These are phyloP conservation scores for Chaetodon trifasciatus DNA, from an alignment of 2,797 vertebrate genomes.

Conservation along the genomic window DNA sequence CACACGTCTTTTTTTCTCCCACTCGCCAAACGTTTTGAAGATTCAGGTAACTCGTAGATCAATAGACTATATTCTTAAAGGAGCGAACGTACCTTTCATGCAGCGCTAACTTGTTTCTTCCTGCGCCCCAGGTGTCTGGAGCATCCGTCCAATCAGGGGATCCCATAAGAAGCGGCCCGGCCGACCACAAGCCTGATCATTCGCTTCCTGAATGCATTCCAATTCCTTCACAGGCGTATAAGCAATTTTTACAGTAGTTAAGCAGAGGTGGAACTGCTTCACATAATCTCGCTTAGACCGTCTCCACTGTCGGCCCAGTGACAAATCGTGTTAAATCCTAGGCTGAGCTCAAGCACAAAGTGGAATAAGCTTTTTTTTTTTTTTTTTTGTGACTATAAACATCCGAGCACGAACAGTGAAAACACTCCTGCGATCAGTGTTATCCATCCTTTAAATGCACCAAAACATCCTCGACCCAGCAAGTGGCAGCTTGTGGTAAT, in stretches of 20 bases:
- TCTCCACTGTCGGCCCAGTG: slow-evolving; percentile 82
- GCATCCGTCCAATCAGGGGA: slow-evolving; percentile 73
- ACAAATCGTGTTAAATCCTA: slow-evolving; percentile 86
- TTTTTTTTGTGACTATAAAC: slow-evolving; percentile 72
- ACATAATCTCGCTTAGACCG: slow-evolving; percentile 85
- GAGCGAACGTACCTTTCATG: slow-evolving; percentile 77
- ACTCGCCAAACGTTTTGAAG: slow-evolving; percentile 71
- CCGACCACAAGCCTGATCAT: slow-evolving; percentile 72
- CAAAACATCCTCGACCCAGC: slow-evolving; percentile 63
- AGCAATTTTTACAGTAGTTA: slow-evolving; percentile 90
- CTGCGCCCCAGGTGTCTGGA: slow-evolving; percentile 71
- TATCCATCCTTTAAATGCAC: slow-evolving; percentile 66
- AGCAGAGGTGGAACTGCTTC: slow-evolving; percentile 86
- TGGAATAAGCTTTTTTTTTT: slow-evolving; percentile 73
- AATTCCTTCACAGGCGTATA: slow-evolving; percentile 88
- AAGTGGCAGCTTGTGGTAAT: slow-evolving; percentile 67
- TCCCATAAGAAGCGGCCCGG: slow-evolving; percentile 52
- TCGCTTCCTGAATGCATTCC: slow-evolving; percentile 85
- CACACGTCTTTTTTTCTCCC: slow-evolving; percentile 43
- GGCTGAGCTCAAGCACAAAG: slow-evolving; percentile 81
- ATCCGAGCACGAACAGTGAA: slow-evolving; percentile 60
- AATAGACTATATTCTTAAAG: slow-evolving; percentile 72
- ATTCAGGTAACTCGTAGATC: slow-evolving; percentile 76
- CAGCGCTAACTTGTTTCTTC: slow-evolving; percentile 80
- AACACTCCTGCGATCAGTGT: slow-evolving; percentile 68